Base-by-base conservation (phyloP, 2,888 invertebrate species). In the Stictocephala bisonia region DNA sequence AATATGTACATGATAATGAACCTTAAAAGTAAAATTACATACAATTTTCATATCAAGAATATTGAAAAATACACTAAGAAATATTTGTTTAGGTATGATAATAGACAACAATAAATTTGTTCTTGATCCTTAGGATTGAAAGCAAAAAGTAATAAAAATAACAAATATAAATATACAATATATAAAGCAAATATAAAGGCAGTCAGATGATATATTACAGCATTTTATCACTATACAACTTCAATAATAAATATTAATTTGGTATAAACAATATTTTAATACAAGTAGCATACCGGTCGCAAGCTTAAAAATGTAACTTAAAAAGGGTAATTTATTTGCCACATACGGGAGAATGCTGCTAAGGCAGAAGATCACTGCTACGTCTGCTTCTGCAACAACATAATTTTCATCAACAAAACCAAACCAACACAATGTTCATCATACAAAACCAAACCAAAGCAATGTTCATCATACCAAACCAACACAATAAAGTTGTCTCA, bases 221-320 rank as follows among this genome's bases (percentile, higher is more conserved):
- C 51, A n/a, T n/a, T n/a, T 51, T 51, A 51, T 24, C 24, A 51
- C 24, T 51, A 2, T 51, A 51, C 51, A 51, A 51, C 51, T 51
- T 51, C 24, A 50, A 51, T 24, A 51, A 26, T 26, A 51, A 50
- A 51, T 24, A 51, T 51, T 26, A 24, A 51, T 51, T 51, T 51
- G 51, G 51, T 51, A 51, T 24, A 51, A 51, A 51, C 51, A 51
- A 51, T 24, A n/a, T n/a, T n/a, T n/a, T n/a, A 51, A 51, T 51
- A 24, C 51, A 51, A n/a, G 51, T 24, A 51, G 51, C 22, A 24
- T 6, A n/a, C 7, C 13, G 51, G 9, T 51, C 24, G 51, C 51
- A 51, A 51, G 51, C 51, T 51, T 51, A 51, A 24, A 4, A n/a
- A 26, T 24, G 27, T 24, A n/a, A n/a, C n/a, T n/a, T n/a, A 18